Evolutionary conservation across 2,797 vertebrate species (phyloP), one percentile per base, ranked within the genome.

Genomic region (Thripadectes ignobilis): DNA sequence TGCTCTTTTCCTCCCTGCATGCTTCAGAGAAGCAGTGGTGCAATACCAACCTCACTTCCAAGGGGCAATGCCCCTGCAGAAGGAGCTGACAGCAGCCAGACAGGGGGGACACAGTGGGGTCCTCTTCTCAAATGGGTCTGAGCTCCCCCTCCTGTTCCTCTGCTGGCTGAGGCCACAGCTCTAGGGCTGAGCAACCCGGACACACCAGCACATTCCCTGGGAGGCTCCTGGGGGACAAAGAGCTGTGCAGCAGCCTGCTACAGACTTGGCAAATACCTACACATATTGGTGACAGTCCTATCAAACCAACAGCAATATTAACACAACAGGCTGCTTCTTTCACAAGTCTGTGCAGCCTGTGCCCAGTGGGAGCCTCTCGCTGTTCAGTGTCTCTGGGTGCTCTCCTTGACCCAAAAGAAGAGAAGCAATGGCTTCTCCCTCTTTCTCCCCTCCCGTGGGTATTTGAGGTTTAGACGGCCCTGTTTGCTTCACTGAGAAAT

Each of bases 231-330:
- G 46, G 74, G 89, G 62, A 85, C 67, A 89, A 92, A 82, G 59
- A 96, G 52, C 74, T 92, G 92, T 95, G 83, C 88, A 94, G 63
- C 92, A 93, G 89, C 58, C 46, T 16, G 4, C 59, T 69, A 32
- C n/a, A 71, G 51, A 58, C 84, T 79, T 89, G 77, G 38, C 87
- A 80, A 94, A 88, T 76, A 68, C n/a, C 63, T 38, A 62, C 9
- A 41, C 30, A 12, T 6, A 26, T 52, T 92, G 55, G 20, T 89
- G 88, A 59, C 51, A 66, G 58, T 69, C 85, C 75, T 32, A 22
- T 45, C 21, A 21, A 45, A 45, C 20, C 11, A 45, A 45, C 45
- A 45, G 45, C 45, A 45, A 45, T 12, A 45, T 45, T 45, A 45
- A 43, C 43, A 18, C 43, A 45, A 92, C 6, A 51, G 76, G n/a